Evolutionary conservation across 2,113 vertebrate species (phyloP), one percentile per base, ranked within the genome.

Genomic region (Ailuropoda melanoleuca): DNA sequence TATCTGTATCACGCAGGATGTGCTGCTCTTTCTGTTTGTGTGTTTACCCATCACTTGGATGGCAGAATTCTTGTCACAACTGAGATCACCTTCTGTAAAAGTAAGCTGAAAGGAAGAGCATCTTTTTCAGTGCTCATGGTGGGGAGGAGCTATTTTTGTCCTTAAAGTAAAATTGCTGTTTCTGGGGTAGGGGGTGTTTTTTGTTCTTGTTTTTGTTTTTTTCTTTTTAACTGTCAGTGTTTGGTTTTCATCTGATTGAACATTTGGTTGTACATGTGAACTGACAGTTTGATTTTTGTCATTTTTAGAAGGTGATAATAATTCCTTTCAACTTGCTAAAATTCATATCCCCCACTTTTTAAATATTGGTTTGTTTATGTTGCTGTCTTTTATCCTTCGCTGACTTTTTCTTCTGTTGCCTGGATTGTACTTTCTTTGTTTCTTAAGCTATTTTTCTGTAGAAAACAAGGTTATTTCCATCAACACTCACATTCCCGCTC

Each of bases 1-100:
- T 98, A 81, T 99, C 97, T 99, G 99, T 98, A 98, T 99, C 98
- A 99, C 99, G 18, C 99, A 99, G 98, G 99, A 99, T 97, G 81
- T 99, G 97, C 98, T 99, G 98, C 99, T 99, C 98, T 99, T 99
- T 99, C 98, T 99, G 97, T 99, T 99, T 98, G 96, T 99, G 98
- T 99, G 99, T 99, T 99, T 99, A 98, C 99, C 99, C 98, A 99
- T 99, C 98, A 99, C 99, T 98, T 99, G 99, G 98, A 99, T 99
- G 98, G 99, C 99, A 98, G 99, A 99, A 95, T 98, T 99, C 93
- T 98, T 99, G 99, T 99, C 99, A 96, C 99, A 99, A 97, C 99
- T 99, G 98, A 99, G 98, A 98, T 98, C 98, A 98, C 98, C 99
- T 97, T 97, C 99, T 98, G 99, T 99, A 97, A 98, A 99, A 97